A percentile compares a stretch with the other conserved stretches of the same genome.
Evolutionary conservation across 2,888 invertebrate species (phyloP).

Genomic region (Andrena flavipes): DNA sequence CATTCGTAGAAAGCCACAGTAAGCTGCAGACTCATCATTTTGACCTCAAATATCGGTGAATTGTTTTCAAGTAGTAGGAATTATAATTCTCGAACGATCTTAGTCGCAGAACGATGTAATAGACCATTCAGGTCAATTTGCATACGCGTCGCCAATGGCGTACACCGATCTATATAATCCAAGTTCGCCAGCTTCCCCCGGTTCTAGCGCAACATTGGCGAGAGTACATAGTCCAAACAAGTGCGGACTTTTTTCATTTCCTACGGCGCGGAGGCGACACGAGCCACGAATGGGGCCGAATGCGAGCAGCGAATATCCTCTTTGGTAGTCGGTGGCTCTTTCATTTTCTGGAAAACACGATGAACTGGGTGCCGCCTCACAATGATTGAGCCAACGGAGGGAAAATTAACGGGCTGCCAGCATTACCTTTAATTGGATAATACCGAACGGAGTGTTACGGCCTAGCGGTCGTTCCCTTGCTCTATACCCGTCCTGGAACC

Average conservation of each 20-base stretch:
- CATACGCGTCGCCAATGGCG: too few relatives aligned
- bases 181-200: too few relatives aligned
- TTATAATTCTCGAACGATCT: too few relatives aligned
- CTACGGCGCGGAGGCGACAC: background rate
- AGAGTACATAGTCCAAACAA: background rate
- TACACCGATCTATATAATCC: too few relatives aligned
- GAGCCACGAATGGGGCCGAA: background rate
- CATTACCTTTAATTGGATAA: conserved; percentile 69
- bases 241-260: conserved; percentile 25
- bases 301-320: background rate
- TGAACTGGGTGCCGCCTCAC: conserved; percentile 7
- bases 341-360: conserved; percentile 43
- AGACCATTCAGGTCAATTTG: too few relatives aligned
- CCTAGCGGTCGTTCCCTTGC: conserved; percentile 49
- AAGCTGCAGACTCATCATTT: too few relatives aligned
- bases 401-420: conserved; percentile 59
- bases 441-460: conserved; percentile 61
- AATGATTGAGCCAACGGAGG: conserved; percentile 61
- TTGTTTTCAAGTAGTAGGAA: too few relatives aligned
- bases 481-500: conserved; percentile 28
- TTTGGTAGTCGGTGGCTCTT: conserved; percentile 4
- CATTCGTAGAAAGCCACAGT: too few relatives aligned
- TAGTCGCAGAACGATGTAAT: too few relatives aligned
- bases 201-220: too few relatives aligned
- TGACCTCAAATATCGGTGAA: too few relatives aligned